Evolutionary conservation across 2,113 vertebrate species (phyloP).

Genomic region (Tenebrosternarchus preto): DNA sequence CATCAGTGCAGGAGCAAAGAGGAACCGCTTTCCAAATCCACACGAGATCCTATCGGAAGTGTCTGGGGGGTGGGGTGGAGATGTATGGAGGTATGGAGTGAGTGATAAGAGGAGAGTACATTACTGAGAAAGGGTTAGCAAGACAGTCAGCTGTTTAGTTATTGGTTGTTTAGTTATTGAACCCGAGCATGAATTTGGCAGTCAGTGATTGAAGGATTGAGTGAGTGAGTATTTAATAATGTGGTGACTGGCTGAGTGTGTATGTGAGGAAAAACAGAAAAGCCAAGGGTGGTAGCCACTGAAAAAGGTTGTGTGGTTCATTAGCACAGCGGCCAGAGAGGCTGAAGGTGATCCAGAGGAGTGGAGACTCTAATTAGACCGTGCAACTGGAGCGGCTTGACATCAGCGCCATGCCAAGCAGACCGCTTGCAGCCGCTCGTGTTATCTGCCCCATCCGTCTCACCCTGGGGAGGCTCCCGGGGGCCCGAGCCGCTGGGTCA

Average conservation of each 20-base stretch:
- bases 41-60: constrained; percentile 51
- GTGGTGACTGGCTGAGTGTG: background rate
- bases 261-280: background rate
- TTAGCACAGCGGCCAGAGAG: constrained; percentile 40
- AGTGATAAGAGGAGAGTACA: constrained; percentile 2
- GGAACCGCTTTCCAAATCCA: constrained; percentile 56
- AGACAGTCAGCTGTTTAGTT: background rate
- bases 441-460: constrained; percentile 55
- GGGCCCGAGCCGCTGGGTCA: constrained; percentile 36
- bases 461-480: constrained; percentile 42
- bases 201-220: background rate
- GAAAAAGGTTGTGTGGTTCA: constrained; percentile 32
- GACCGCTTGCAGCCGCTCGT: constrained; percentile 43
- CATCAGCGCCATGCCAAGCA: constrained; percentile 48
- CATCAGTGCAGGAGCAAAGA: constrained; percentile 71
- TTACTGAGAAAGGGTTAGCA: background rate
- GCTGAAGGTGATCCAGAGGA: constrained; percentile 51
- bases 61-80: constrained; percentile 50
- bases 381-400: constrained; percentile 33
- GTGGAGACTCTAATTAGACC: constrained; percentile 48
- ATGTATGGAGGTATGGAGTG: background rate
- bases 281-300: background rate
- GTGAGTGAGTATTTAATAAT: background rate
- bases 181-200: background rate
- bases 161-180: background rate